A percentile compares a stretch with the other conserved stretches of the same genome.
These are phyloP conservation scores for Actinernus sp. DNA, from an alignment of 92 coral and sea anemone genomes.

Conservation along the genomic window DNA sequence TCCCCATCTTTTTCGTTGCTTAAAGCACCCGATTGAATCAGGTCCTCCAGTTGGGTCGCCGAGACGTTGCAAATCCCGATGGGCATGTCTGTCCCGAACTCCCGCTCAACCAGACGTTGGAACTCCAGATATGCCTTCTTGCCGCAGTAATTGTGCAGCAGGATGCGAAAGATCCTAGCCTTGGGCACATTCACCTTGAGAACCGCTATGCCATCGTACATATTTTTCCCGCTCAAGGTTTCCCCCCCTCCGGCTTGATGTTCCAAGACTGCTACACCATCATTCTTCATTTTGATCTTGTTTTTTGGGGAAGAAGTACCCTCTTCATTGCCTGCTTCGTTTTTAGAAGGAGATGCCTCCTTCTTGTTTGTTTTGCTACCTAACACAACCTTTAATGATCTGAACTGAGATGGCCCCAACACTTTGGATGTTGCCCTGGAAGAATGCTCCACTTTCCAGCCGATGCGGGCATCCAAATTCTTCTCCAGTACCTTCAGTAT, in stretches of 20 bases:
- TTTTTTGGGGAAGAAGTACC: neutral
- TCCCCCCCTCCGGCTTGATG: conserved; percentile 1
- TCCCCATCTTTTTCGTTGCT: conserved; percentile 3
- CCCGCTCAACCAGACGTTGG: conserved; percentile 59
- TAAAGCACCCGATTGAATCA: conserved; percentile 4
- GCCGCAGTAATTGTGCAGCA: conserved; percentile 60
- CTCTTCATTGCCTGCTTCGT: conserved; percentile 2
- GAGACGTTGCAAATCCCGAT: conserved; percentile 67
- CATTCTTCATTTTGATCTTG: conserved; percentile 9
- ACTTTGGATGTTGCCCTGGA: conserved; percentile 17
- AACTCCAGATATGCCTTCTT: conserved; percentile 58
- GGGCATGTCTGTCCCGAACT: conserved; percentile 56
- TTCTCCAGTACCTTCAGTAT: conserved; percentile 42
- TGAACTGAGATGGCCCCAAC: conserved; percentile 10
- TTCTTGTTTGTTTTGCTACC: neutral
- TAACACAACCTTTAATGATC: conserved; percentile 8
- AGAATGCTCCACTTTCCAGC: conserved; percentile 67
- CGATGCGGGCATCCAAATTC: conserved; percentile 49
- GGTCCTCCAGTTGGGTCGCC: conserved; percentile 59
- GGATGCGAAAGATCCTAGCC: conserved; percentile 50
- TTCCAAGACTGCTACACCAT: neutral
- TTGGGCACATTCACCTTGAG: conserved; percentile 42
- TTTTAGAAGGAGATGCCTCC: conserved; percentile 1
- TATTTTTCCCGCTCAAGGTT: conserved; percentile 27
- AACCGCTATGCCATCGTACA: conserved; percentile 45